Evolutionary conservation across 1,140 invertebrate species (phyloP), one percentile per base, ranked within the genome.

Genomic region (Papilio polyxenes): DNA sequence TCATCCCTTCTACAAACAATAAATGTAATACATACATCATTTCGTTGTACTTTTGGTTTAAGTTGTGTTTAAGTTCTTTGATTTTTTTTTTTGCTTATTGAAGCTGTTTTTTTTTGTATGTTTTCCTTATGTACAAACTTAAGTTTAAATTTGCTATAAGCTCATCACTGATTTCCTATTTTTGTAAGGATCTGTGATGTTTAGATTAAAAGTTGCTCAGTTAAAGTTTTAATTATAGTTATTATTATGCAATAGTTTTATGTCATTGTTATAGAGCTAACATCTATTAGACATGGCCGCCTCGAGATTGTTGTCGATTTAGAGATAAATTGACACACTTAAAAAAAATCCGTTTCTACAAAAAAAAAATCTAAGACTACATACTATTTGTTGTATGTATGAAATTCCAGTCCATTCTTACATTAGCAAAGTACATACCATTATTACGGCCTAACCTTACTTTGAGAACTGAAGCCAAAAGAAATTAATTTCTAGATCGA

Each of bases 201-300:
- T 84, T 88, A 88, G 87, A 86, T 83, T 89, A 85, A 89, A 91
- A 87, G 88, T 93, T 93, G 90, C 91, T 93, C 91, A 93, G 83
- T 92, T 91, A 83, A 91, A 89, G 90, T 90, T 91, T 92, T 92
- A 91, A 87, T 69, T 87, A 89, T 89, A 90, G 86, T 90, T 92
- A 84, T 81, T 81, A 65, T 81, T 81, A 82, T 82, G 65, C 75
- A 53, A 65, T 80, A 81, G 48, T 72, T 85, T 79, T 79, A 79
- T 79, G 3, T 74, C 49, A 78, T 82, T 82, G 80, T 86, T 82
- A 79, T n/a, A 59, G 13, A 59, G n/a, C 51, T 44, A 59, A 40
- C 53, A 59, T 11, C 37, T 1, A 10, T 5, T 53, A 40, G 23
- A 79, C 76, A 77, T 6, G 31, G 11, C 51, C 23, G 49, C 44